Conservation (phyloP, 2,888 invertebrate genomes). For the Zygothrica quintamaculata region DNA sequence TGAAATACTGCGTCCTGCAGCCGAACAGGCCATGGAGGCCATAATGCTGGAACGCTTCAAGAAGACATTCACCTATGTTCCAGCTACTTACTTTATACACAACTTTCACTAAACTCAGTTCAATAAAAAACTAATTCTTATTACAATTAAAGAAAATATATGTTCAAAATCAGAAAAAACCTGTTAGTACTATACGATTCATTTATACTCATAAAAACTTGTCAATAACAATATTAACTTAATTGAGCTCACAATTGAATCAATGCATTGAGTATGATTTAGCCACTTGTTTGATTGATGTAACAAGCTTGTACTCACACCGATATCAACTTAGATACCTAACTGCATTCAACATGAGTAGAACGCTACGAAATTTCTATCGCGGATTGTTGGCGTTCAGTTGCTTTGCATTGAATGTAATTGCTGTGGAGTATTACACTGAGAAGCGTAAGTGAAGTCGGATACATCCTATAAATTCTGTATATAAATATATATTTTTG, state of each 20-base stretch:
- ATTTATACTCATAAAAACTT: too few species aligned
- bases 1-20: conserved; percentile 88
- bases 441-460: conserved; percentile 64
- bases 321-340: too few species aligned
- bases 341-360: conserved; percentile 36
- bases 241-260: too few species aligned
- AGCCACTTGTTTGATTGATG: too few species aligned
- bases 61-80: conserved; percentile 88
- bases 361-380: conserved; percentile 6
- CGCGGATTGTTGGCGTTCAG: conserved; percentile 32
- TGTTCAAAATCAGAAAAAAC: too few species aligned
- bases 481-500: background rate
- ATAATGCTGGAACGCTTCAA: conserved; percentile 87
- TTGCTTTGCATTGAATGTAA: conserved; percentile 16
- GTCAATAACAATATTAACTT: too few species aligned
- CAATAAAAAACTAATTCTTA: background rate
- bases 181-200: too few species aligned
- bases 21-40: conserved; percentile 88
- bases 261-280: too few species aligned
- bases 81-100: conserved; percentile 83
- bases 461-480: background rate
- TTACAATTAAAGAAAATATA: conserved; percentile 6
- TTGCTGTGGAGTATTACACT: conserved; percentile 60
- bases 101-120: conserved; percentile 46
- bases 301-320: too few species aligned